Percentiles rank a stretch among this genome's conserved stretches.
Evolutionary conservation across 1,140 invertebrate species (phyloP).

Genomic region (Cardiocondyla obscurior): DNA sequence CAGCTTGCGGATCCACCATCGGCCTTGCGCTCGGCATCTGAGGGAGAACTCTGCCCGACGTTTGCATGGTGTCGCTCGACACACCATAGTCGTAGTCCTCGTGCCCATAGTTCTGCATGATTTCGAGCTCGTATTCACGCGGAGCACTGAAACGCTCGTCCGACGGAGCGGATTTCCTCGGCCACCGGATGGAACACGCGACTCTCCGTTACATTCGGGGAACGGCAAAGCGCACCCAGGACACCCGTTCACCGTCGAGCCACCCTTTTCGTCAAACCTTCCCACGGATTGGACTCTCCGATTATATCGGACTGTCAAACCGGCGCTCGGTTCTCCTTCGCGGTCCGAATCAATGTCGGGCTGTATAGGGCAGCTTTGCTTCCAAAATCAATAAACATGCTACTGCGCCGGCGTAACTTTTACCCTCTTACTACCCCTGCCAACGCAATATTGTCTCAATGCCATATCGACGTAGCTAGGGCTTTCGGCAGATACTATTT

Average conservation of each 20-base stretch:
- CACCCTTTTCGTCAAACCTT: conserved; percentile 2
- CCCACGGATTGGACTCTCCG: not conserved
- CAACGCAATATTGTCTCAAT: conserved; percentile 23
- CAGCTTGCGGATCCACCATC: conserved; percentile 89
- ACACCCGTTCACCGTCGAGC: not conserved
- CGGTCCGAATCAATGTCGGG: conserved; percentile 79
- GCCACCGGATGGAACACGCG: not conserved
- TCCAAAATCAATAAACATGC: conserved; percentile 79
- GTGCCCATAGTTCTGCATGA: conserved; percentile 80
- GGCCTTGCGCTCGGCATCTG: conserved; percentile 84
- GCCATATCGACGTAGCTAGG: conserved; percentile 36
- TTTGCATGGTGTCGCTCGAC: not conserved
- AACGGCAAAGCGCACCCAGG: not conserved
- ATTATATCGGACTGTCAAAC: conserved; percentile 39
- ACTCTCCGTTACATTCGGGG: not conserved
- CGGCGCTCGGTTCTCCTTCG: conserved; percentile 60
- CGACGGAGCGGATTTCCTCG: not conserved
- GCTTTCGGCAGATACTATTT: conserved; percentile 35
- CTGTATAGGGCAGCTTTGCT: conserved; percentile 71
- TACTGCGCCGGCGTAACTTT: conserved; percentile 78
- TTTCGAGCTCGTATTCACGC: not conserved
- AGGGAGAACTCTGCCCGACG: conserved; percentile 62
- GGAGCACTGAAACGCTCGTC: not conserved
- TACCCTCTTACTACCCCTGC: conserved; percentile 53
- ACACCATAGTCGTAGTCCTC: conserved; percentile 76